These are phyloP conservation scores for Panopea generosa DNA, from an alignment of 2,888 invertebrate species.

Conservation along the genomic window DNA sequence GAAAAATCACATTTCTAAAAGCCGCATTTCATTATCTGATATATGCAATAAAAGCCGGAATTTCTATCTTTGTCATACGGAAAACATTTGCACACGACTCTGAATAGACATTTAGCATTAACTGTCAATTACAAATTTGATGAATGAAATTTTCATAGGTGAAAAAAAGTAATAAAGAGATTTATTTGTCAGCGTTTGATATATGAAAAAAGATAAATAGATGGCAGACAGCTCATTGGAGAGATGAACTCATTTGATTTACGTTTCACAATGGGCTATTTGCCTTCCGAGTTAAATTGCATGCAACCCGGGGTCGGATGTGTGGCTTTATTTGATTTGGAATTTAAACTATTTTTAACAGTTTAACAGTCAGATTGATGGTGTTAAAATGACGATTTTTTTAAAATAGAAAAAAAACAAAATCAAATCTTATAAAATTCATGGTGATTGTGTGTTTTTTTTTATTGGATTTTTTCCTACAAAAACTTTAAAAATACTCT, in stretches of 20 bases:
- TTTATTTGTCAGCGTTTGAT: conserved; percentile 2
- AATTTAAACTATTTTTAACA: no score
- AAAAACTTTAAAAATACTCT: no score
- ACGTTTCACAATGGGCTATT: no score
- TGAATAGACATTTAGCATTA: conserved; percentile 1
- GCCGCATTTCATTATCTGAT: conserved; percentile 15
- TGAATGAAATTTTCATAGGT: conserved; percentile 16
- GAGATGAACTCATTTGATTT: neutral
- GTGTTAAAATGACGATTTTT: no score
- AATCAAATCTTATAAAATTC: no score
- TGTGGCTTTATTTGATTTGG: no score
- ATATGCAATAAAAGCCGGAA: conserved; percentile 12
- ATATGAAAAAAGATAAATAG: neutral
- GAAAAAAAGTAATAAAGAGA: conserved; percentile 12
- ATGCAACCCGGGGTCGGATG: no score
- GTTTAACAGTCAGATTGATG: no score
- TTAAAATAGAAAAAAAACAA: no score
- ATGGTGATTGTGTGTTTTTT: no score
- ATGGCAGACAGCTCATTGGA: neutral
- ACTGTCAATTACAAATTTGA: conserved; percentile 20
- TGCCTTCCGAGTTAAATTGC: no score
- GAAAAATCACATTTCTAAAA: conserved; percentile 2
- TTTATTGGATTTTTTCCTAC: no score
- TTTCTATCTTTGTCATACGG: conserved; percentile 8
- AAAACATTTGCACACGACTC: conserved; percentile 7